A percentile compares a stretch with the other conserved stretches of the same genome.
These are phyloP conservation scores for Brachionus manjavacas DNA, from an alignment of 1,140 invertebrate genomes.

Conservation along the genomic window DNA sequence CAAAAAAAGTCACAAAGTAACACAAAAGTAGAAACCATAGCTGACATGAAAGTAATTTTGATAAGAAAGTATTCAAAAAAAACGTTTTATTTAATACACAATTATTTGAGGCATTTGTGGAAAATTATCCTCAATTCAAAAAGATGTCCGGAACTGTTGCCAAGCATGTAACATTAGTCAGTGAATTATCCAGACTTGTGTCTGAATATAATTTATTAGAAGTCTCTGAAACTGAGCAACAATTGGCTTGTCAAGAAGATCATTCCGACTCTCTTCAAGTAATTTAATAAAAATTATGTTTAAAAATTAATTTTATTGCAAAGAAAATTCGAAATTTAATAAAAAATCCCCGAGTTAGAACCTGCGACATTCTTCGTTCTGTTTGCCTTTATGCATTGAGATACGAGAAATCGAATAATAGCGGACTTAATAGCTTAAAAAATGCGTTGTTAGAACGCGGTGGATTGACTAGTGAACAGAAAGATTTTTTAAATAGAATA, in stretches of 20 bases:
- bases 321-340: too few relatives aligned
- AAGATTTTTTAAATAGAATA: slow-evolving; percentile 64
- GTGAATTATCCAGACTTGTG: slow-evolving; percentile 82
- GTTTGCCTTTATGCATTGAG: slow-evolving; percentile 86
- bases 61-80: not conserved
- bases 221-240: slow-evolving; percentile 92
- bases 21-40: slow-evolving; percentile 89
- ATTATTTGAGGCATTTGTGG: slow-evolving; percentile 73
- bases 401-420: slow-evolving; percentile 68
- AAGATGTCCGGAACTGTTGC: slow-evolving; percentile 97
- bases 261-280: slow-evolving; percentile 79
- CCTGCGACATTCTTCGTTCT: slow-evolving; percentile 76
- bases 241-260: slow-evolving; percentile 84
- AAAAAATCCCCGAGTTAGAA: slow-evolving; percentile 66
- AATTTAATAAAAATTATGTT: slow-evolving; percentile 3
- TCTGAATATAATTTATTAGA: slow-evolving; percentile 73
- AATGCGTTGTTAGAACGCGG: not conserved
- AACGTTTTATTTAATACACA: not conserved
- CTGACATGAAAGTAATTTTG: slow-evolving; percentile 79
- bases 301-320: too few relatives aligned
- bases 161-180: slow-evolving; percentile 92
- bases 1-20: slow-evolving; percentile 90
- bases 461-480: not conserved
- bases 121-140: slow-evolving; percentile 96
- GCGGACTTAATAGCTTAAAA: slow-evolving; percentile 23